A percentile compares a stretch with the other conserved stretches of the same genome.
These are phyloP conservation scores for Lepetodrilus schrolli DNA, from an alignment of 2,888 invertebrate species.

Conservation along the genomic window DNA sequence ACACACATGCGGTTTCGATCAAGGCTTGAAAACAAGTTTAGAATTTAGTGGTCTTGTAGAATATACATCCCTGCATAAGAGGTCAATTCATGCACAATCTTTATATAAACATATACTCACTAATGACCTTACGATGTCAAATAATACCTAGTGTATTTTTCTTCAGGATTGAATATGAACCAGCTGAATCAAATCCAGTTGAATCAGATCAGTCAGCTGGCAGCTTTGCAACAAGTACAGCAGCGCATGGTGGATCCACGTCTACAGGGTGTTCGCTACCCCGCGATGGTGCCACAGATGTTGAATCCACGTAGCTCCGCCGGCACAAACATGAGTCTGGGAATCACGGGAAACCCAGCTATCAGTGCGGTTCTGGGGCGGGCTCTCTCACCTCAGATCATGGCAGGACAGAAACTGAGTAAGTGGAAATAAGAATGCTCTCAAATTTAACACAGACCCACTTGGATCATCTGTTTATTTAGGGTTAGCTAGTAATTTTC, in stretches of 20 bases:
- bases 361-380: conserved; percentile 44
- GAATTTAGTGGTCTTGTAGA: no score
- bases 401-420: conserved; percentile 35
- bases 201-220: conserved; percentile 46
- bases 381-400: conserved; percentile 52
- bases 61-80: no score
- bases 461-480: no score
- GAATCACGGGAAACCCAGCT: conserved; percentile 33
- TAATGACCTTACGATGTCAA: no score
- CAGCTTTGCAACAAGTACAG: conserved; percentile 53
- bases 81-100: no score
- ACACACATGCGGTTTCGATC: no score
- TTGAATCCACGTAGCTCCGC: conserved; percentile 45
- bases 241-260: conserved; percentile 62
- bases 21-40: no score
- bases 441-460: no score
- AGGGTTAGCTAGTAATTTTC: no score
- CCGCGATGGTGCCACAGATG: conserved; percentile 45
- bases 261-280: conserved; percentile 51
- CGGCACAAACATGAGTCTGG: conserved; percentile 30
- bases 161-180: conserved; percentile 35
- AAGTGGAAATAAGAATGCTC: background rate
- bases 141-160: no score
- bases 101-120: no score
- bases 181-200: conserved; percentile 47